Evolutionary conservation across 2,797 vertebrate genomes (phyloP).

Genomic region (Gymnothorax javanicus): DNA sequence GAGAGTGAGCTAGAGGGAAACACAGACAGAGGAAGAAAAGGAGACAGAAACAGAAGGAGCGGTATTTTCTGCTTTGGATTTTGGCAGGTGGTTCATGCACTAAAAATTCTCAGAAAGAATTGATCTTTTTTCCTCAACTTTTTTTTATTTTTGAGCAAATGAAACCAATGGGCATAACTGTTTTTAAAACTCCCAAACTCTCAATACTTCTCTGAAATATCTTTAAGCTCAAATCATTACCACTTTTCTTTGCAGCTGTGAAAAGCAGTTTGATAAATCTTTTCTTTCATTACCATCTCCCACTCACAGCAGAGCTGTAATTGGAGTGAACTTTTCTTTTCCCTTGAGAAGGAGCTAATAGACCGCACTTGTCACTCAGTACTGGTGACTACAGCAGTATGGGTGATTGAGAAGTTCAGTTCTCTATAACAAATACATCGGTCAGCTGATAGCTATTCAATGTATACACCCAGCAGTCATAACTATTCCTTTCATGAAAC

Average conservation of each 20-base stretch:
- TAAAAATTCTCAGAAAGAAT: constrained; percentile 35
- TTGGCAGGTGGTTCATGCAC: constrained; percentile 61
- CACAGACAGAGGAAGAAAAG: constrained; percentile 29
- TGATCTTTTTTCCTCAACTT: constrained; percentile 32
- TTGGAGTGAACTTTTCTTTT: constrained; percentile 49
- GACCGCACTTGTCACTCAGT: constrained; percentile 41
- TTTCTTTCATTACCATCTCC: constrained; percentile 61
- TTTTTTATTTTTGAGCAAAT: constrained; percentile 30
- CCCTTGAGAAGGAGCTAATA: constrained; percentile 34
- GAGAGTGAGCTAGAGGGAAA: constrained; percentile 44
- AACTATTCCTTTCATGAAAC: constrained; percentile 12
- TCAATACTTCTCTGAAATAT: constrained; percentile 23
- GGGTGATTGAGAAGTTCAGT: not conserved
- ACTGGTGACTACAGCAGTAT: constrained; percentile 1
- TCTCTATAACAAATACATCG: not conserved
- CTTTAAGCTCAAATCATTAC: constrained; percentile 40
- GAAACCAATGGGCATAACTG: constrained; percentile 36
- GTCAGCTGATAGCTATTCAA: not conserved
- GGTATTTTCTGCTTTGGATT: constrained; percentile 48
- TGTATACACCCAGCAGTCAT: not conserved
- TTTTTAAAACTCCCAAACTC: constrained; percentile 43
- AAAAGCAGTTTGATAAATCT: constrained; percentile 29
- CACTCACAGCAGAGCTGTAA: constrained; percentile 48
- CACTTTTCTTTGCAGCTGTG: constrained; percentile 37
- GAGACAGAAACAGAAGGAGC: constrained; percentile 2